Percentiles rank a stretch among this genome's conserved stretches.
These are phyloP conservation scores for Pomatostomus ruficeps DNA, from an alignment of 2,113 vertebrate genomes.

Conservation along the genomic window DNA sequence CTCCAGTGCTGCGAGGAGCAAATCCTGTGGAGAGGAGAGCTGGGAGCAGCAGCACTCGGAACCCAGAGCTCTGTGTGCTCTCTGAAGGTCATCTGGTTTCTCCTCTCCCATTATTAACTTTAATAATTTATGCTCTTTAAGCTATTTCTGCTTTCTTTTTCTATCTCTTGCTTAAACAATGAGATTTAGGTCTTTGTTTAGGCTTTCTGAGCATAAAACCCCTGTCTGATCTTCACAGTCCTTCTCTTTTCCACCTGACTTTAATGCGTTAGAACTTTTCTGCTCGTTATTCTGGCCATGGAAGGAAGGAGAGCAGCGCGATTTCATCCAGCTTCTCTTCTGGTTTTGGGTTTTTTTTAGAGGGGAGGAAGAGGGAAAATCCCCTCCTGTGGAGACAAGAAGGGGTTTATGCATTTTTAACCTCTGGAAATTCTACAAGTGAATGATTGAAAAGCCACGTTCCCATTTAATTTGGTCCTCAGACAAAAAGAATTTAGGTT, in stretches of 20 bases:
- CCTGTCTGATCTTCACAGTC: background rate
- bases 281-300: background rate
- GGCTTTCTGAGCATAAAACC: background rate
- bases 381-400: background rate
- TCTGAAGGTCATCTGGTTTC: background rate
- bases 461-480: background rate
- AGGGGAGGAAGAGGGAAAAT: background rate
- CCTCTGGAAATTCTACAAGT: background rate
- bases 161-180: background rate
- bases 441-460: background rate
- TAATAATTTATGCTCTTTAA: conserved; percentile 12
- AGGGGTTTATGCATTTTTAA: background rate
- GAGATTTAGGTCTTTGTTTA: background rate
- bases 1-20: background rate
- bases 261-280: background rate
- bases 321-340: background rate
- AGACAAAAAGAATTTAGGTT: background rate
- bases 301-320: background rate
- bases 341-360: background rate
- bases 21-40: background rate
- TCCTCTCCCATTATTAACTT: background rate
- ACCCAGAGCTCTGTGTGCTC: background rate
- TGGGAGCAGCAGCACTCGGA: background rate
- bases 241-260: background rate
- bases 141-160: background rate